Evolutionary conservation across 2,888 invertebrate genomes (phyloP).

Genomic region (Epiblema foenella): DNA sequence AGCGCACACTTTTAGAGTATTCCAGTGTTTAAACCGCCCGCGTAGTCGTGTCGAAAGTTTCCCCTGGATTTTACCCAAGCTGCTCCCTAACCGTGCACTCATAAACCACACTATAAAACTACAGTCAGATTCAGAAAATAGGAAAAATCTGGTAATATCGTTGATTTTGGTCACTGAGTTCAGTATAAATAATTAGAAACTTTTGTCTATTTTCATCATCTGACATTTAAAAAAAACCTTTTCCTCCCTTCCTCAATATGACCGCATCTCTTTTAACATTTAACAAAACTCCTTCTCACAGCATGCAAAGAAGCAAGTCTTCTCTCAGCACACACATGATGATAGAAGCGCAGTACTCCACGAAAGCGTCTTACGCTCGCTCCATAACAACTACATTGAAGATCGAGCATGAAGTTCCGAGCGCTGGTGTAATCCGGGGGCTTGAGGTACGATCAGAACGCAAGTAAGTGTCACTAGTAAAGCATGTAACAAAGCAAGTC

Average conservation of each 20-base stretch:
- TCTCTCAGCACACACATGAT: slow-evolving; percentile 57
- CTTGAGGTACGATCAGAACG: slow-evolving; percentile 63
- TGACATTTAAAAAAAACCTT: background rate
- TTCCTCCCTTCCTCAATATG: background rate
- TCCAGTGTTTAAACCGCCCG: no score
- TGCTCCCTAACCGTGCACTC: no score
- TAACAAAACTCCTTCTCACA: slow-evolving; percentile 3
- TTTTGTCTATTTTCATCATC: background rate
- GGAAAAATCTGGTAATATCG: no score
- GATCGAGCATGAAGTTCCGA: slow-evolving; percentile 67
- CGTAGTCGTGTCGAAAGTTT: no score
- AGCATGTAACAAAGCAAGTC: slow-evolving; percentile 46
- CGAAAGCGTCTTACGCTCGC: slow-evolving; percentile 54
- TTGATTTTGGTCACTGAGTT: no score
- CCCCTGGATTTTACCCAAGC: no score
- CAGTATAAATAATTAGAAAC: background rate
- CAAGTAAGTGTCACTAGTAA: background rate
- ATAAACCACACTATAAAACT: no score
- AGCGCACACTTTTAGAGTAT: no score
- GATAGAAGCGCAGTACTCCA: slow-evolving; percentile 63
- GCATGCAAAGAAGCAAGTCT: slow-evolving; percentile 46
- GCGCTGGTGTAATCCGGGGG: slow-evolving; percentile 66
- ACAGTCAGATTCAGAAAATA: no score
- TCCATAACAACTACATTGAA: slow-evolving; percentile 57
- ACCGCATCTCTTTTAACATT: background rate